Evolutionary conservation across 2,797 vertebrate genomes (phyloP).

Genomic region (Paguma larvata): DNA sequence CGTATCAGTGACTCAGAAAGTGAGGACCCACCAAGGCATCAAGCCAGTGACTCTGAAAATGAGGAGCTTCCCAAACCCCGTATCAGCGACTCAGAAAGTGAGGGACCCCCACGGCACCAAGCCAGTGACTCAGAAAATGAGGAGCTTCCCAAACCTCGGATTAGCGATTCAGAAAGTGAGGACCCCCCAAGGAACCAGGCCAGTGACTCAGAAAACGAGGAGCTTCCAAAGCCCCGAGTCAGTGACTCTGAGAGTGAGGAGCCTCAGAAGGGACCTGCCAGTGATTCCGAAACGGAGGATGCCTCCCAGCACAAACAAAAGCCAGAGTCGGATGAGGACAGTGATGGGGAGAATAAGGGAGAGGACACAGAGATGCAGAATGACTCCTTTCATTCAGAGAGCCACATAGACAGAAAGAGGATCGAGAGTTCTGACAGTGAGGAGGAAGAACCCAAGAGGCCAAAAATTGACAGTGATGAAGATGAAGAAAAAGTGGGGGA

Average conservation of each 20-base stretch:
- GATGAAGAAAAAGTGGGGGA: slow-evolving; percentile 90
- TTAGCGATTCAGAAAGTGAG: slow-evolving; percentile 89
- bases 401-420: slow-evolving; percentile 87
- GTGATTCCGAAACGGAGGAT: slow-evolving; percentile 89
- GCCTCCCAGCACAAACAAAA: slow-evolving; percentile 85
- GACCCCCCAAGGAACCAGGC: slow-evolving; percentile 67
- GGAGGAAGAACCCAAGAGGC: slow-evolving; percentile 87
- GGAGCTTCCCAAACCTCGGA: slow-evolving; percentile 78
- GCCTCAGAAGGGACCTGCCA: slow-evolving; percentile 82
- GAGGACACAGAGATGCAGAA: slow-evolving; percentile 87
- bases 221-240: slow-evolving; percentile 73
- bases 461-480: slow-evolving; percentile 91
- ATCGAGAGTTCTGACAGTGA: slow-evolving; percentile 90
- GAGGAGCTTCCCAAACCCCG: slow-evolving; percentile 73
- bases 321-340: slow-evolving; percentile 91
- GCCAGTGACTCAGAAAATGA: slow-evolving; percentile 88
- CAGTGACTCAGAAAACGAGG: slow-evolving; percentile 84
- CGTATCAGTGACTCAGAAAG: slow-evolving; percentile 78
- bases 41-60: slow-evolving; percentile 82
- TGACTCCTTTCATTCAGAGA: slow-evolving; percentile 91
- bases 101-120: slow-evolving; percentile 77
- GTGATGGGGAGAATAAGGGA: slow-evolving; percentile 86
- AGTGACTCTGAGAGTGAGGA: slow-evolving; percentile 89
- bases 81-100: slow-evolving; percentile 88
- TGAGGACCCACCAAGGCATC: slow-evolving; percentile 59